Conservation (phyloP, 2,888 invertebrate genomes). For the Leuctra nigra region DNA sequence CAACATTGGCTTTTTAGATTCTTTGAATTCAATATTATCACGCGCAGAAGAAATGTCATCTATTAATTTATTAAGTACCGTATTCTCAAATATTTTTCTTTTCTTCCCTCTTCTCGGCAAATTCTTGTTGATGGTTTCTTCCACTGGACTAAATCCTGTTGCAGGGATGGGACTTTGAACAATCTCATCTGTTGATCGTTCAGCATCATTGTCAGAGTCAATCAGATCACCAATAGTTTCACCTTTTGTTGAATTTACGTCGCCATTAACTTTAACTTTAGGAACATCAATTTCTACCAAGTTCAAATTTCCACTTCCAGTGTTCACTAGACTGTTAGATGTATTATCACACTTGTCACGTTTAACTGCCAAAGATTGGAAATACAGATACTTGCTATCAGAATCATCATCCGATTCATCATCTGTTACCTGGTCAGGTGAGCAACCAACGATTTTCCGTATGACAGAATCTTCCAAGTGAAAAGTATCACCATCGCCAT, state of each 20-base stretch:
- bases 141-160: no score
- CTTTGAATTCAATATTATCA: slow-evolving; percentile 17
- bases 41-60: neutral
- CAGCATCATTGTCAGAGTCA: neutral
- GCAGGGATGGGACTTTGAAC: no score
- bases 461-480: neutral
- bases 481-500: slow-evolving; percentile 13
- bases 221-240: neutral
- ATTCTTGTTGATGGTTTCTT: no score
- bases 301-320: no score
- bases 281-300: slow-evolving; percentile 13
- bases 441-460: neutral
- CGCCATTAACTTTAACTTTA: slow-evolving; percentile 24
- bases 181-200: no score
- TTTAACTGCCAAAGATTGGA: no score
- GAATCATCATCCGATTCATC: no score
- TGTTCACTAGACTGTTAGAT: no score
- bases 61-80: neutral
- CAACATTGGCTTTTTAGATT: slow-evolving; percentile 22
- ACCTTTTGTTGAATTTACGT: slow-evolving; percentile 5
- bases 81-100: neutral
- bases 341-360: no score
- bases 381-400: no score
- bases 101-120: no score
- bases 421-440: neutral